Evolutionary conservation across 2,888 invertebrate genomes (phyloP).

Genomic region (Ligdia adustata): DNA sequence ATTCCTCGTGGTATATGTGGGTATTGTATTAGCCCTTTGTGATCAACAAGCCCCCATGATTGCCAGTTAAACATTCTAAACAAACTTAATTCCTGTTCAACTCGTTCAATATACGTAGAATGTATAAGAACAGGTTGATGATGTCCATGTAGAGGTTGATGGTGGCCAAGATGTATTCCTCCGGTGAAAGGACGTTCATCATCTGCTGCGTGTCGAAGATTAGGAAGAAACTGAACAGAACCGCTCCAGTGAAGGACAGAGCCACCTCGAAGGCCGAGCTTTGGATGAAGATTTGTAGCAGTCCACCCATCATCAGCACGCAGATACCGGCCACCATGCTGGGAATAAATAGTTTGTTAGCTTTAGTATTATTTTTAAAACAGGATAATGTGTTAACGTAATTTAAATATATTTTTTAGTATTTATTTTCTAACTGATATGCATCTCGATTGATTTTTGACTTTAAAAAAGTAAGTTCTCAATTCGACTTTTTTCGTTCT

Average conservation of each 20-base stretch:
- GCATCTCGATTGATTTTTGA: too few species aligned
- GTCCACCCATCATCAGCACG: slow-evolving; percentile 88
- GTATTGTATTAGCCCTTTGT: too few species aligned
- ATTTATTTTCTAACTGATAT: too few species aligned
- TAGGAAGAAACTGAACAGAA: slow-evolving; percentile 92
- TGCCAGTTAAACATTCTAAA: not conserved
- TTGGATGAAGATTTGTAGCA: slow-evolving; percentile 90
- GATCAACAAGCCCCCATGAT: too few species aligned
- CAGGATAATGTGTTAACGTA: too few species aligned
- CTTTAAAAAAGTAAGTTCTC: too few species aligned
- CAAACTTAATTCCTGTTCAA: slow-evolving; percentile 74
- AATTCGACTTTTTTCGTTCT: too few species aligned
- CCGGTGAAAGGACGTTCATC: slow-evolving; percentile 91
- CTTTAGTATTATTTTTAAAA: too few species aligned
- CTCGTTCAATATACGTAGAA: slow-evolving; percentile 89
- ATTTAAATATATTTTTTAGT: too few species aligned
- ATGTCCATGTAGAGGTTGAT: slow-evolving; percentile 95
- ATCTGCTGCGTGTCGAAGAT: slow-evolving; percentile 93
- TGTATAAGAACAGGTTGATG: slow-evolving; percentile 92
- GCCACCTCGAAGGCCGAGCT: slow-evolving; percentile 88
- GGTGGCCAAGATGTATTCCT: slow-evolving; percentile 94
- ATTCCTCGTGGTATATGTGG: too few species aligned
- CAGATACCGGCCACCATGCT: slow-evolving; percentile 87
- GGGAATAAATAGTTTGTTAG: slow-evolving; percentile 19
- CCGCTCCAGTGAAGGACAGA: slow-evolving; percentile 88